Evolutionary conservation across 2,797 vertebrate genomes (phyloP), one percentile per base, ranked within the genome.

Genomic region (Craterocephalus amniculus): DNA sequence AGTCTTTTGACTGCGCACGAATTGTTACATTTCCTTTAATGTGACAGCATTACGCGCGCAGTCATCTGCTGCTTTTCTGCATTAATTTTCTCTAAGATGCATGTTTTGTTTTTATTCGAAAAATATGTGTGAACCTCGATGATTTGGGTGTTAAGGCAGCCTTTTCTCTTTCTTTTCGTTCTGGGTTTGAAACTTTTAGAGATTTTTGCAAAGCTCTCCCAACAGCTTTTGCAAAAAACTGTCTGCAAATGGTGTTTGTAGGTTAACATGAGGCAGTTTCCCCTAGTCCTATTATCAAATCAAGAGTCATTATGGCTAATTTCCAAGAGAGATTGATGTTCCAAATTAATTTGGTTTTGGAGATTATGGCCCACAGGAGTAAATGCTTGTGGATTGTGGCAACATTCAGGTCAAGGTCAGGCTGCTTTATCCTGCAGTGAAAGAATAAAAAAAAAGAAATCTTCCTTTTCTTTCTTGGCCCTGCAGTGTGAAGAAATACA

Each of bases 331-430:
- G 87, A 91, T 87, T 89, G 87, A 88, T 90, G 84, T 80, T 88
- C 88, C 89, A 90, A 92, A 91, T 92, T 92, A 92, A 92, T 90
- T 91, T 89, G 85, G 79, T 87, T 92, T 88, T 85, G 85, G 73
- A 90, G 87, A 87, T 88, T 85, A 90, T 91, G 87, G 90, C 92
- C 91, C 88, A 80, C 88, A 93, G 92, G 89, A 87, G 79, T 67
- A 78, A 78, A 75, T 85, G 81, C 83, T 80, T 85, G 72, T 87
- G 84, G 87, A 85, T 86, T 80, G 83, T 88, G 91, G 91, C 86
- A 88, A 80, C 88, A 93, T 93, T 83, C 90, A 91, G 92, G 92
- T 93, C 91, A 93, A 93, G 92, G 92, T 93, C 92, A 89, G 90
- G 78, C 86, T 83, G 85, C 68, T 88, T 57, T 62, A 85, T 79